Conservation (phyloP, 2,888 invertebrate genomes). For the Plebejus anna region DNA sequence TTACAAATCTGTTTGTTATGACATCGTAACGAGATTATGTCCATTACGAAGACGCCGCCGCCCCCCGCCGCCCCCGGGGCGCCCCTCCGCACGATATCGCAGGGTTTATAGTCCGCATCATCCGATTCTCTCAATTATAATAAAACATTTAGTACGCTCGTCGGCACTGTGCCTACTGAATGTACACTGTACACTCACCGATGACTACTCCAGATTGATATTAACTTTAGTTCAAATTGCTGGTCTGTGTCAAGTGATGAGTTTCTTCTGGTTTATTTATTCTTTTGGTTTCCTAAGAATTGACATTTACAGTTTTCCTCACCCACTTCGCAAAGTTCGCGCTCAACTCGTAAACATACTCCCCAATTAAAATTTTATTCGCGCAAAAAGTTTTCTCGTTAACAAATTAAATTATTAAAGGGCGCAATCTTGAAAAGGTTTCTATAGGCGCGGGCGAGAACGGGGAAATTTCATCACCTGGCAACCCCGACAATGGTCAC, state of each 20-base stretch:
- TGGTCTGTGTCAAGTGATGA: background rate
- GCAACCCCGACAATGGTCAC: conserved; percentile 40
- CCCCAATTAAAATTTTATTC: conserved; percentile 53
- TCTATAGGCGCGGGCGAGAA: conserved; percentile 18
- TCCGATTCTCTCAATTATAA: conserved; percentile 60
- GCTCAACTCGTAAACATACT: conserved; percentile 17
- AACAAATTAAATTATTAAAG: conserved; percentile 24
- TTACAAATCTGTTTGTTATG: conserved; percentile 81
- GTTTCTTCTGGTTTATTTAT: background rate
- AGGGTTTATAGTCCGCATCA: conserved; percentile 68
- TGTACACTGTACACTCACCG: background rate
- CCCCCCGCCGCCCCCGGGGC: conserved; percentile 51
- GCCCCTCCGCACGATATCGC: conserved; percentile 66
- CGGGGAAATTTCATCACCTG: conserved; percentile 21
- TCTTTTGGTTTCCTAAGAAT: background rate
- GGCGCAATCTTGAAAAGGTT: conserved; percentile 17
- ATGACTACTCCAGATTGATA: background rate
- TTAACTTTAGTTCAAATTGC: no score
- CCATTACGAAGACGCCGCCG: conserved; percentile 73
- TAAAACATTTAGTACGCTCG: conserved; percentile 37
- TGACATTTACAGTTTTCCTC: background rate
- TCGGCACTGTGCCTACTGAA: background rate
- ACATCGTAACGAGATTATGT: conserved; percentile 79
- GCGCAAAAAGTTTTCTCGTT: conserved; percentile 35
- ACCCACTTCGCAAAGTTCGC: background rate